Conservation (phyloP, 2,888 invertebrate genomes). For the Eurytoma adleriae region DNA sequence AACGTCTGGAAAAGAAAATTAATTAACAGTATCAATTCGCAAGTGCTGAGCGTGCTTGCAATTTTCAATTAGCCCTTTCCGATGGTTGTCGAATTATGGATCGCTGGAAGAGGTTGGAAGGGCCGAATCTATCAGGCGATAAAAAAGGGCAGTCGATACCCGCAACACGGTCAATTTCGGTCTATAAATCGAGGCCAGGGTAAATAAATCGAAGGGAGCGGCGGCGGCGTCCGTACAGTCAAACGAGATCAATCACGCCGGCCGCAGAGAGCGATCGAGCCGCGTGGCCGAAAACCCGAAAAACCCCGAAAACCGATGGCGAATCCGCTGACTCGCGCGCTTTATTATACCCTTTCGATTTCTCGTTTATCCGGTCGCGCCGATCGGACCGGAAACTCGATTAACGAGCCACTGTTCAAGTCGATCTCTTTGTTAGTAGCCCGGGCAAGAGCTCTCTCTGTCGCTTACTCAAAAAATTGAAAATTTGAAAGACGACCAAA, state of each 20-base stretch:
- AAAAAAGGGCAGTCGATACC: neutral
- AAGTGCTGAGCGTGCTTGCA: too few relatives aligned
- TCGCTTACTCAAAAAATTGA: too few relatives aligned
- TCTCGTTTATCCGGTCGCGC: constrained; percentile 22
- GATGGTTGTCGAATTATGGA: too few relatives aligned
- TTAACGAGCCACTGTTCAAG: constrained; percentile 43
- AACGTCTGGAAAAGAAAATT: too few relatives aligned
- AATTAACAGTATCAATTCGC: too few relatives aligned
- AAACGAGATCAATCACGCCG: constrained; percentile 45
- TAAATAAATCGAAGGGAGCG: constrained; percentile 22
- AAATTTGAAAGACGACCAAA: too few relatives aligned
- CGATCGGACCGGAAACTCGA: constrained; percentile 15
- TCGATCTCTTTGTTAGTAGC: neutral
- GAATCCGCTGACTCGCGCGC: constrained; percentile 17
- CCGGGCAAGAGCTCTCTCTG: neutral
- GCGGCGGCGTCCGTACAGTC: constrained; percentile 1
- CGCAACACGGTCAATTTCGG: neutral
- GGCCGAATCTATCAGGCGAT: neutral
- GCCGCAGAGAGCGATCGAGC: constrained; percentile 2
- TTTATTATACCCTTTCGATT: constrained; percentile 51
- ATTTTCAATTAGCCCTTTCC: too few relatives aligned
- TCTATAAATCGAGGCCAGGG: constrained; percentile 14
- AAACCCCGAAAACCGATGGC: constrained; percentile 39
- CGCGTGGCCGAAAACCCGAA: constrained; percentile 29
- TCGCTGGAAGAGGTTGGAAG: too few relatives aligned